A percentile compares a stretch with the other conserved stretches of the same genome.
phyloP scores from a whole-genome alignment of 2,888 invertebrate genomes.

The Pandemis cinnamomeana region DNA sequence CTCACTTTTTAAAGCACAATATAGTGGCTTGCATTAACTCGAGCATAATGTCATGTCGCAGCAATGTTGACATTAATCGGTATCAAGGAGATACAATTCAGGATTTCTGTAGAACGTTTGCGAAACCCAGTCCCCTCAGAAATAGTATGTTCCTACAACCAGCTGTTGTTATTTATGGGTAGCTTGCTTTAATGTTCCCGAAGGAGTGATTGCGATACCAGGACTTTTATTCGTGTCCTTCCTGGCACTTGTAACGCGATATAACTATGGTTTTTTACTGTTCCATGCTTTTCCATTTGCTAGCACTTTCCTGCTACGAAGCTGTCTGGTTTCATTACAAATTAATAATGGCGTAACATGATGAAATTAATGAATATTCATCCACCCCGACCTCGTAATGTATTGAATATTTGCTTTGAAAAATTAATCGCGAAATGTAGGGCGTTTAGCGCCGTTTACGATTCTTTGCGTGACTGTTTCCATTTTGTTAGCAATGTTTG shows the following conservation, averaged over 20 bases:
- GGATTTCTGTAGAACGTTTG: background rate
- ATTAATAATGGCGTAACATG: slow-evolving; percentile 23
- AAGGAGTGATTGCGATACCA: slow-evolving; percentile 37
- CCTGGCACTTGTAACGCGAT: slow-evolving; percentile 24
- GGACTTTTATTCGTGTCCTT: slow-evolving; percentile 27
- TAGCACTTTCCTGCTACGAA: slow-evolving; percentile 15
- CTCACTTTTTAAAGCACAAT: too few relatives aligned
- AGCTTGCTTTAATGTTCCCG: slow-evolving; percentile 36
- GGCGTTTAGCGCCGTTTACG: slow-evolving; percentile 44
- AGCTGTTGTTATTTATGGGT: slow-evolving; percentile 28
- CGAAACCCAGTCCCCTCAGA: background rate
- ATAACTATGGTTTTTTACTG: slow-evolving; percentile 33
- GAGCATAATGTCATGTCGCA: too few relatives aligned
- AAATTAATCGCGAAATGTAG: slow-evolving; percentile 43
- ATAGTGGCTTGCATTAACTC: too few relatives aligned
- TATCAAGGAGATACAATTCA: too few relatives aligned
- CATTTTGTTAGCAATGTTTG: slow-evolving; percentile 59
- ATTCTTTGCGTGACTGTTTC: slow-evolving; percentile 63
- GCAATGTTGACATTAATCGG: too few relatives aligned
- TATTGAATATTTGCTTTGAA: slow-evolving; percentile 38
- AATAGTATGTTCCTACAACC: background rate
- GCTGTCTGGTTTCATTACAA: slow-evolving; percentile 19
- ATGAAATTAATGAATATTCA: slow-evolving; percentile 37
- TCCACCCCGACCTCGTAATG: slow-evolving; percentile 9
- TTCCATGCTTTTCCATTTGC: slow-evolving; percentile 17